These are phyloP conservation scores for Bostrychus sinensis DNA, from an alignment of 2,113 vertebrate genomes.

Conservation along the genomic window DNA sequence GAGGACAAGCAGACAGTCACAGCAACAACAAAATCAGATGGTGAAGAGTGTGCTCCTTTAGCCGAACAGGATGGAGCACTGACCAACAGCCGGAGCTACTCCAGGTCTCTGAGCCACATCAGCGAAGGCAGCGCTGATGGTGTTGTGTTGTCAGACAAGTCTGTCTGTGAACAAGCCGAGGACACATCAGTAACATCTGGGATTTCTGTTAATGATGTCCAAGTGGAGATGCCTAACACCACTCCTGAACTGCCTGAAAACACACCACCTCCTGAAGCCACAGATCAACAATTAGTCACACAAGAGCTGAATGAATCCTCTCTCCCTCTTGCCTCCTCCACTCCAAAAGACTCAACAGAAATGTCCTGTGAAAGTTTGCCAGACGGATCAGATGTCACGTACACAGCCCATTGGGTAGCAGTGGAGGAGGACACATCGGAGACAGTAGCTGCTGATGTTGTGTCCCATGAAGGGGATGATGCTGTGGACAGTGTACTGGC, in stretches of 20 bases:
- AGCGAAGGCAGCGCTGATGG: constrained; percentile 89
- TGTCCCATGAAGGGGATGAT: not conserved
- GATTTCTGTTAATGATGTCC: constrained; percentile 57
- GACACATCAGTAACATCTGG: constrained; percentile 36
- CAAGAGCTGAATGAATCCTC: not conserved
- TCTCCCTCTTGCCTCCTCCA: not conserved
- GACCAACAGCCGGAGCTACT: constrained; percentile 82
- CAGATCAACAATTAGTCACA: not conserved
- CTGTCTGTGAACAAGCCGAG: constrained; percentile 36
- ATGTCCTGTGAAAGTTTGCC: not conserved
- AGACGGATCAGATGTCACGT: constrained; percentile 36
- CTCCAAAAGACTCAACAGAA: constrained; percentile 5
- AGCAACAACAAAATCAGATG: not conserved
- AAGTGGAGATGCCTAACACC: constrained; percentile 43
- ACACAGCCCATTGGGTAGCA: constrained; percentile 34
- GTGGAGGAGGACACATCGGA: constrained; percentile 59
- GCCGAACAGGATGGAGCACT: constrained; percentile 20
- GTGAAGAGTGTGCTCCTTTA: constrained; percentile 17
- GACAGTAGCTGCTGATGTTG: constrained; percentile 13
- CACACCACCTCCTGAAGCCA: not conserved
- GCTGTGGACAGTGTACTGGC: constrained; percentile 69
- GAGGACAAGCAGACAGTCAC: constrained; percentile 8
- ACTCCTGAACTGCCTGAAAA: constrained; percentile 22
- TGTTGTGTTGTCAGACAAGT: constrained; percentile 50
- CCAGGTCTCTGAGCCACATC: constrained; percentile 93